These are phyloP conservation scores for Atrina japonica DNA, from an alignment of 2,888 invertebrate genomes.

Conservation along the genomic window DNA sequence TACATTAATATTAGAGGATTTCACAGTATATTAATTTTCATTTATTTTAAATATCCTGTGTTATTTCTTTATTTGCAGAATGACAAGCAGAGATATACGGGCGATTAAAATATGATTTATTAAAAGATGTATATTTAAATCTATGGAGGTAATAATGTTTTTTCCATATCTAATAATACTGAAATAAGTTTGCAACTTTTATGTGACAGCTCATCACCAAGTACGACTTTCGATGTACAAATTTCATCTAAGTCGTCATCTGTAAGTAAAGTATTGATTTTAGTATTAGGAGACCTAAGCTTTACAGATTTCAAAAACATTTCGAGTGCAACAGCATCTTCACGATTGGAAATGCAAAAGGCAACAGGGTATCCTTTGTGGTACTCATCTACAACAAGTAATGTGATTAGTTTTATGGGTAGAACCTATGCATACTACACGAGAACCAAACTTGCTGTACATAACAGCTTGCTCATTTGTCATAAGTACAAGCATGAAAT, in stretches of 20 bases:
- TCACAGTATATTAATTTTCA: neutral
- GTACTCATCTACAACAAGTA: conserved; percentile 28
- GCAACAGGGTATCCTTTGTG: conserved; percentile 24
- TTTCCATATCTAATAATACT: conserved; percentile 15
- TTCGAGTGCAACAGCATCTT: conserved; percentile 2
- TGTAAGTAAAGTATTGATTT: conserved; percentile 10
- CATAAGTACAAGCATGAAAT: conserved; percentile 4
- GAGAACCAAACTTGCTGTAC: conserved; percentile 7
- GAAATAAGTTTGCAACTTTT: conserved; percentile 2
- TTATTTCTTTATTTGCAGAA: neutral
- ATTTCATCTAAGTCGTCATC: conserved; percentile 22
- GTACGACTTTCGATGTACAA: conserved; percentile 5
- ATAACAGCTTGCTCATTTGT: conserved; percentile 4
- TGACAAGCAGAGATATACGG: neutral
- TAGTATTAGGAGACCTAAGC: neutral
- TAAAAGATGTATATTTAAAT: neutral
- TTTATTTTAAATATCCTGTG: neutral
- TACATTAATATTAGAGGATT: neutral
- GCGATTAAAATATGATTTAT: neutral
- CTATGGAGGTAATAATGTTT: neutral
- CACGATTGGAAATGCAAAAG: conserved; percentile 17
- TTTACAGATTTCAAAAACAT: conserved; percentile 15
- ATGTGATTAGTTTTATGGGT: conserved; percentile 22
- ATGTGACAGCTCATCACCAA: conserved; percentile 3
- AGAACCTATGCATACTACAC: conserved; percentile 24